Percentiles rank a stretch among this genome's conserved stretches.
phyloP scores from a whole-genome alignment of 2,888 invertebrate species.

The Malachius bipustulatus region DNA sequence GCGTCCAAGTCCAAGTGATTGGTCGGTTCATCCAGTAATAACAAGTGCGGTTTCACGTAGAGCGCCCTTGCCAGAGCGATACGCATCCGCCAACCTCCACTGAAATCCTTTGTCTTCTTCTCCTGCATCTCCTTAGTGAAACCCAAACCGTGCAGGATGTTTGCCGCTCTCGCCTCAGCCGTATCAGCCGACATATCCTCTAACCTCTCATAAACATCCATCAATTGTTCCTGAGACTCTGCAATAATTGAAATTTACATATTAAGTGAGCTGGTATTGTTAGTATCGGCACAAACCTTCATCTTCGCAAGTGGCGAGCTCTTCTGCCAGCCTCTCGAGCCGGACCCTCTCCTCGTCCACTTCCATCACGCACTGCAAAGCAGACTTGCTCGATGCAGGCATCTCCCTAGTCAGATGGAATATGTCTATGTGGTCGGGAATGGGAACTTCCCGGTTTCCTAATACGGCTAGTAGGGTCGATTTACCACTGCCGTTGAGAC shows the following conservation, averaged over 20 bases:
- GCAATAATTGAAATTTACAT: slow-evolving; percentile 17
- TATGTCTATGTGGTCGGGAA: slow-evolving; percentile 94
- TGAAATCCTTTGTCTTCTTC: slow-evolving; percentile 77
- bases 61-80: slow-evolving; percentile 93
- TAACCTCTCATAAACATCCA: slow-evolving; percentile 95
- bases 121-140: slow-evolving; percentile 80
- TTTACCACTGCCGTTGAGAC: slow-evolving; percentile 97
- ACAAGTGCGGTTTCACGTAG: slow-evolving; percentile 93
- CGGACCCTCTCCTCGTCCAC: slow-evolving; percentile 89
- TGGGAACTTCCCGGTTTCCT: slow-evolving; percentile 88
- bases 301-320: slow-evolving; percentile 72
- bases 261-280: background rate
- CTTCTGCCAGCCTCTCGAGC: slow-evolving; percentile 86
- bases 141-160: slow-evolving; percentile 92
- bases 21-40: slow-evolving; percentile 95
- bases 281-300: no score
- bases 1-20: slow-evolving; percentile 98
- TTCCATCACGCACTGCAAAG: slow-evolving; percentile 94
- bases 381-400: slow-evolving; percentile 95
- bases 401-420: slow-evolving; percentile 95
- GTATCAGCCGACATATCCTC: slow-evolving; percentile 95
- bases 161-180: slow-evolving; percentile 87
- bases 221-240: slow-evolving; percentile 88
- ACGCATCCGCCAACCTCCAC: slow-evolving; percentile 97
- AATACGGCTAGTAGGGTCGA: slow-evolving; percentile 86